Conservation (phyloP, 2,113 vertebrate species). For the Oostethus manadensis region DNA sequence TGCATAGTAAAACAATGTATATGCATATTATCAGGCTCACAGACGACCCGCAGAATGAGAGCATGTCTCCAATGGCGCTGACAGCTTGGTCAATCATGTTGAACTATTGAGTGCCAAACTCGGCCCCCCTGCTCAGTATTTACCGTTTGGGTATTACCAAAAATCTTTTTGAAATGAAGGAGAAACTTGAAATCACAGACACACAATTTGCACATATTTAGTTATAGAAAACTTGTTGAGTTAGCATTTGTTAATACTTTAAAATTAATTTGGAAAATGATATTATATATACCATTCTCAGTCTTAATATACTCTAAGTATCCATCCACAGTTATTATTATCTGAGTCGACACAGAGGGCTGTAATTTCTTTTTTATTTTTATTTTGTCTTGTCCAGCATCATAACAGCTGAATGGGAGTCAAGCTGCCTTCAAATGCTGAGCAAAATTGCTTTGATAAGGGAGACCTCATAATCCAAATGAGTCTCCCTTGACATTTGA, state of each 20-base stretch:
- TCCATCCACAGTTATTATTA: constrained; percentile 4
- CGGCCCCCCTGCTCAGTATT: constrained; percentile 48
- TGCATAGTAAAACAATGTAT: constrained; percentile 22
- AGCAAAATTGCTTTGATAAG: too few relatives aligned
- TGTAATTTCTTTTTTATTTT: too few relatives aligned
- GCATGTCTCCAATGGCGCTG: constrained; percentile 48
- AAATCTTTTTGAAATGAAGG: constrained; percentile 62
- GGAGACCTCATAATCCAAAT: too few relatives aligned
- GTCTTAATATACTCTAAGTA: not conserved
- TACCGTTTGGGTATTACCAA: constrained; percentile 62
- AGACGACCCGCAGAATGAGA: constrained; percentile 41
- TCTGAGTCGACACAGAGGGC: constrained; percentile 1
- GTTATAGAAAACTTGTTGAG: constrained; percentile 12
- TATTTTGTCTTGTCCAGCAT: too few relatives aligned
- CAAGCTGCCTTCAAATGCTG: too few relatives aligned
- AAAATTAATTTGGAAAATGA: constrained; percentile 41
- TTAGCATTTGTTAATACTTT: constrained; percentile 31
- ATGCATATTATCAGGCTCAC: constrained; percentile 27
- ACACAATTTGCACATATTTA: constrained; percentile 13
- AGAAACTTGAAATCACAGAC: constrained; percentile 37
- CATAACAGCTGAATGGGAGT: too few relatives aligned
- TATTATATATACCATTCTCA: constrained; percentile 26
- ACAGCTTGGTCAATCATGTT: constrained; percentile 59
- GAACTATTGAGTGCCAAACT: constrained; percentile 54
- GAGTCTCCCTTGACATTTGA: too few relatives aligned